Percentiles rank a stretch among this genome's conserved stretches.
These are phyloP conservation scores for Oreochromis spilurus DNA, from an alignment of 2,113 vertebrate genomes.

Conservation along the genomic window DNA sequence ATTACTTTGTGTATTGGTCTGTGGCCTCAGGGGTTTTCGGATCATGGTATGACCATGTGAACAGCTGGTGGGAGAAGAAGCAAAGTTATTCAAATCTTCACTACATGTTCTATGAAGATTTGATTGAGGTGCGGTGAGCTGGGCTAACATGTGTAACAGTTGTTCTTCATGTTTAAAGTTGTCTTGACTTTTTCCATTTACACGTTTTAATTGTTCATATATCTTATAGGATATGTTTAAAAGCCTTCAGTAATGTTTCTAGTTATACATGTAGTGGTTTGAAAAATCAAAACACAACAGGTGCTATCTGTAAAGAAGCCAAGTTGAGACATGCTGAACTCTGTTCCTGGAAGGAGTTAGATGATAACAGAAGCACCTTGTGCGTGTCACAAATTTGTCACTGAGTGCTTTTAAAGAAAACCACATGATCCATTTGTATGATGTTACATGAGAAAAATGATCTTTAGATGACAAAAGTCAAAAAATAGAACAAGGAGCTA, in stretches of 20 bases:
- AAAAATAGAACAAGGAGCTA: not conserved
- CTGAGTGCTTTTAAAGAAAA: not conserved
- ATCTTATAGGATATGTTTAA: not conserved
- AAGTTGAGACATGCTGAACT: not conserved
- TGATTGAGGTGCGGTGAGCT: constrained; percentile 59
- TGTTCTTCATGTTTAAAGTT: not conserved
- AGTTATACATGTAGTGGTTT: not conserved
- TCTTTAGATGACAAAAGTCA: not conserved
- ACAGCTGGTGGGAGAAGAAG: constrained; percentile 78
- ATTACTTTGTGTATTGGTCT: constrained; percentile 44
- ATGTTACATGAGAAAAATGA: not conserved
- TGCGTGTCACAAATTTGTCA: not conserved
- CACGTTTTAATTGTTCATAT: not conserved
- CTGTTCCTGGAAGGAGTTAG: not conserved
- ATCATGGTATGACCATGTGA: constrained; percentile 79
- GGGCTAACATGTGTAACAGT: not conserved
- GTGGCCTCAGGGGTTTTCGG: constrained; percentile 65
- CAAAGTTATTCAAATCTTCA: constrained; percentile 48
- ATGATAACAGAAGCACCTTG: not conserved
- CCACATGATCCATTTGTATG: not conserved
- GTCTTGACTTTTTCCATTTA: not conserved
- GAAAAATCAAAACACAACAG: not conserved
- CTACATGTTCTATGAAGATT: constrained; percentile 79
- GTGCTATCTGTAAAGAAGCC: not conserved
- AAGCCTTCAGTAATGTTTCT: not conserved